These are phyloP conservation scores for Alcis repandata DNA, from an alignment of 2,888 invertebrate genomes.

Conservation along the genomic window DNA sequence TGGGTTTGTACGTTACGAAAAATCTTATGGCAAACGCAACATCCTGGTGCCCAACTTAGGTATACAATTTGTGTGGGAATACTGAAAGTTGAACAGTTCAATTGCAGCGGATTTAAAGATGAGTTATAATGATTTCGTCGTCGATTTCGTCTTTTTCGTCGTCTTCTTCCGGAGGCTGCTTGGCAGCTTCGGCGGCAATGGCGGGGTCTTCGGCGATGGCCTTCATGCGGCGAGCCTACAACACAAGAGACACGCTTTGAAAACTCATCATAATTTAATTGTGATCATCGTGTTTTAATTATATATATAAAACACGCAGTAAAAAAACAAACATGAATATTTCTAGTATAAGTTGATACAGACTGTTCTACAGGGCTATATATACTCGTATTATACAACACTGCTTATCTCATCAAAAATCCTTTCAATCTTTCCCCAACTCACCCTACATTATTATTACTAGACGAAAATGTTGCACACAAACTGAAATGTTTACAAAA, in stretches of 20 bases:
- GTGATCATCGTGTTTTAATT: too few species aligned
- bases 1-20: constrained; percentile 52
- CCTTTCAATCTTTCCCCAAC: too few species aligned
- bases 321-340: too few species aligned
- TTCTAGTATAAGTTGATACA: too few species aligned
- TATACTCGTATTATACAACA: too few species aligned
- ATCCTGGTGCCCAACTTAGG: constrained; percentile 3
- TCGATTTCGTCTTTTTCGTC: constrained; percentile 96
- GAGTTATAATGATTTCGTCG: constrained; percentile 95
- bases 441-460: too few species aligned
- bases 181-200: constrained; percentile 88
- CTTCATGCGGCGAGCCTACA: constrained; percentile 89
- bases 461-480: too few species aligned
- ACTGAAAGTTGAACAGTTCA: constrained; percentile 21
- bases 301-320: too few species aligned
- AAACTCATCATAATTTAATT: too few species aligned
- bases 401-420: too few species aligned
- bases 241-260: constrained; percentile 8
- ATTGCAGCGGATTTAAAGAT: constrained; percentile 86
- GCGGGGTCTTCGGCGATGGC: constrained; percentile 90
- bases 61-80: constrained; percentile 19
- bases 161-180: constrained; percentile 91
- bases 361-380: too few species aligned
- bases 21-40: constrained; percentile 49
- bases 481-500: too few species aligned